Evolutionary conservation across 2,797 vertebrate species (phyloP), one percentile per base, ranked within the genome.

Genomic region (Pseudocheirus occidentalis): DNA sequence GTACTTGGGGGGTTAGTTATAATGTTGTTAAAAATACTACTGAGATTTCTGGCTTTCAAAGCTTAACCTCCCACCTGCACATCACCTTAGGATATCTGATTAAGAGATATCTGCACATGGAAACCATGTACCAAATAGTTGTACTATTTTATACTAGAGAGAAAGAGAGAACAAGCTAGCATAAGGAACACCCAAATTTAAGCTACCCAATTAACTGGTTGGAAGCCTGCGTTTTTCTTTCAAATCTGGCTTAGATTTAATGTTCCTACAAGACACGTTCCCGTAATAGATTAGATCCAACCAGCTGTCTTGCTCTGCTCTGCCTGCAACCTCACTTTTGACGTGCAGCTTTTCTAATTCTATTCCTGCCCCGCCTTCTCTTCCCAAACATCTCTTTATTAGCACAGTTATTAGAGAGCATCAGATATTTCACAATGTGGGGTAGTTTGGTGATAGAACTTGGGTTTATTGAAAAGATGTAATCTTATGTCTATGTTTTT

Each of bases 1-100:
- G 98, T 98, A 97, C 95, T 97, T 96, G 96, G 98, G 98, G 97
- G 98, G 98, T 98, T 98, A 98, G 98, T 95, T 94, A 90, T 95
- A 95, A 12, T 95, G 92, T 50, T 56, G 89, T 95, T 97, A 89
- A 34, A 96, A 97, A 87, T 91, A 87, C 55, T 81, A 92, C 93
- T 91, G 96, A 94, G 66, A 92, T 92, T 55, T 14, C 52, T 94
- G 91, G 55, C 28, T 94, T 95, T 59, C 90, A 93, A 40, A 96
- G 73, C 94, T 92, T 87, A 94, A 95, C 94, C 93, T 96, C 92
- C 95, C 21, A 12, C 14, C 29, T 13, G 92, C 92, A 56, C 62
- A 14, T 89, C 93, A 95, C 94, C 81, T 52, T 50, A 9, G 54
- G 92, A 95, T 96, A 97, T 90, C 58, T 94, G 94, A 96, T 96